Base-by-base conservation (phyloP, 2,797 vertebrate genomes). In the Sardinella longiceps region DNA sequence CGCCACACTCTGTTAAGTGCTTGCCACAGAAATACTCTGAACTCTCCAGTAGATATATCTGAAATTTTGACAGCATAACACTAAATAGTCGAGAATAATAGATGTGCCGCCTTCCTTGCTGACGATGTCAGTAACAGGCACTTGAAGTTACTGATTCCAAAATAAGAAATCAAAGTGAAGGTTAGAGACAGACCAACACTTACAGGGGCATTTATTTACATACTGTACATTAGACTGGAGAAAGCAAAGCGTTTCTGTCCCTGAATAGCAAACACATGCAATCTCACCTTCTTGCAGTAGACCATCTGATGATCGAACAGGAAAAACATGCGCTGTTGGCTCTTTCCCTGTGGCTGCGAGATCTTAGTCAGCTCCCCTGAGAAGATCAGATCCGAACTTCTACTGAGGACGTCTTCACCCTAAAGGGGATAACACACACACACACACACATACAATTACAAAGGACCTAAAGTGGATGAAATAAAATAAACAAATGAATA, bases 251-350 rank as follows among this genome's bases (percentile, higher is more conserved):
- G 20, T 23, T 43, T 15, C 33, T 23, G 70, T 43, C 15, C 33
- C 5, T 77, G 20, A 43, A 77, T 23, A 20, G 37, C 70, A 23
- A 77, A 70, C 14, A 10, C 9, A 9, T 70, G 30, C 5, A 15
- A 37, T 23, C 90, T 87, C 84, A 98, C 98, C 97, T 99, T 99
- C 92, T 99, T 99, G 92, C 97, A 99, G 94, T 95, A 99, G 63
- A 99, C 96, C 90, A 99, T 95, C 93, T 98, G 98, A 91, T 98
- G 97, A 89, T 99, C 98, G 0, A 99, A 99, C 81, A 99, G 97
- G 90, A 99, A 99, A 90, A 98, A 98, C 95, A 98, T 98, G 90
- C 98, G 94, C 91, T 98, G 97, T 80, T 99, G 97, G 91, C 96
- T 96, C 94, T 96, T 99, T 89, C 95, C 96, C 92, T 99, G 97